Evolutionary conservation across 2,113 vertebrate genomes (phyloP).

Genomic region (Holacanthus passer): DNA sequence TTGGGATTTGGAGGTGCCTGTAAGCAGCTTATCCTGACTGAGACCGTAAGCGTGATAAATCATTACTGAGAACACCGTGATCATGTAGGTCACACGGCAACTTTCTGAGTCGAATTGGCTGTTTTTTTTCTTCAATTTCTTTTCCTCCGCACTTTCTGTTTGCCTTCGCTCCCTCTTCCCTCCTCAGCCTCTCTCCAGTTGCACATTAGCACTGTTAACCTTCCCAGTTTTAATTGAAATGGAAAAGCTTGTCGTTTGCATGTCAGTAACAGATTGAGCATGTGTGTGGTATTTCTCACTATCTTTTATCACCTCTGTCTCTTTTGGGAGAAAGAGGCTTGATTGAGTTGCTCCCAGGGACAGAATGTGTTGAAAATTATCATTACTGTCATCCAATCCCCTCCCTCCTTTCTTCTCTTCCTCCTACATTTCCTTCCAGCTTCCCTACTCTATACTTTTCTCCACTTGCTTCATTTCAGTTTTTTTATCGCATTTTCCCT

Average conservation of each 20-base stretch:
- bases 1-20: constrained; percentile 63
- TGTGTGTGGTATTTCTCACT: neutral
- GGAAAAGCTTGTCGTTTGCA: constrained; percentile 24
- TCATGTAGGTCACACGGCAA: constrained; percentile 34
- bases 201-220: constrained; percentile 29
- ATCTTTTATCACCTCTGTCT: constrained; percentile 24
- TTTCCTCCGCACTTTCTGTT: neutral
- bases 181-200: neutral
- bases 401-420: neutral
- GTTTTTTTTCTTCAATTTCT: neutral
- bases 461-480: neutral
- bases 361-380: constrained; percentile 31
- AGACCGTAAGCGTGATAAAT: constrained; percentile 50
- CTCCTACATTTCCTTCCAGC: neutral
- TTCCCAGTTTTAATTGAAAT: constrained; percentile 29
- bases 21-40: constrained; percentile 72
- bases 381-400: neutral
- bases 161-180: neutral
- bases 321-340: constrained; percentile 40
- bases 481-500: neutral
- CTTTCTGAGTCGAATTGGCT: constrained; percentile 12
- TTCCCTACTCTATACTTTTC: neutral
- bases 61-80: constrained; percentile 42
- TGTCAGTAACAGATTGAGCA: constrained; percentile 5
- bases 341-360: constrained; percentile 41